Conservation (phyloP, 2,113 vertebrate genomes). For the Lonchura striata region DNA sequence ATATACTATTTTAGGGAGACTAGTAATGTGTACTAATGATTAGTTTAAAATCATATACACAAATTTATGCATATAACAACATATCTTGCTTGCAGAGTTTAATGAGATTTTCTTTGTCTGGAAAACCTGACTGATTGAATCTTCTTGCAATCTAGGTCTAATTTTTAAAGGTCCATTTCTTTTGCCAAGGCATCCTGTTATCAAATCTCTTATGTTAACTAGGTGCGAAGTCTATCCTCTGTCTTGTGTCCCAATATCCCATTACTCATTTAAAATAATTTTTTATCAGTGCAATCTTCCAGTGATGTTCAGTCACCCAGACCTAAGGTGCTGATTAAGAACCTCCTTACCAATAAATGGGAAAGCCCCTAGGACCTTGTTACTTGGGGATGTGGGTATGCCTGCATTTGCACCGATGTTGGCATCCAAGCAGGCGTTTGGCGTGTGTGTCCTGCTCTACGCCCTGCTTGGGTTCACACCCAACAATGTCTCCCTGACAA, state of each 20-base stretch:
- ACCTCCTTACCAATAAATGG: not conserved
- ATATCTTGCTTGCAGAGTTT: not conserved
- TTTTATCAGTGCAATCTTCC: not conserved
- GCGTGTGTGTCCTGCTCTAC: not conserved
- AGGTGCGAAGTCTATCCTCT: not conserved
- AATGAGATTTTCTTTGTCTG: not conserved
- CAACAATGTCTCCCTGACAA: not conserved
- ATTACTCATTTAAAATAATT: not conserved
- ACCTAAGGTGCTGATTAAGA: not conserved
- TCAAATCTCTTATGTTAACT: not conserved
- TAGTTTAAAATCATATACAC: not conserved
- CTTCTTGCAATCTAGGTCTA: not conserved
- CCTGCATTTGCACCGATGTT: not conserved
- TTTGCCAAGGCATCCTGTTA: not conserved
- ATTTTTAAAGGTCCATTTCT: not conserved
- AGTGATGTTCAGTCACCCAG: not conserved
- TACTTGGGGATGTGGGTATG: fast-evolving
- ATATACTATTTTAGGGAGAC: not conserved
- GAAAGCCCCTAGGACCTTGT: not conserved
- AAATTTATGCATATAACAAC: not conserved
- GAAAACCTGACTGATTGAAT: not conserved
- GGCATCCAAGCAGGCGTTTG: not conserved
- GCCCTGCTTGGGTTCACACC: not conserved
- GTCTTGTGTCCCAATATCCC: not conserved
- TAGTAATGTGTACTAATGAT: not conserved